These are phyloP conservation scores for Colossoma macropomum DNA, from an alignment of 2,113 vertebrate species.

Conservation along the genomic window DNA sequence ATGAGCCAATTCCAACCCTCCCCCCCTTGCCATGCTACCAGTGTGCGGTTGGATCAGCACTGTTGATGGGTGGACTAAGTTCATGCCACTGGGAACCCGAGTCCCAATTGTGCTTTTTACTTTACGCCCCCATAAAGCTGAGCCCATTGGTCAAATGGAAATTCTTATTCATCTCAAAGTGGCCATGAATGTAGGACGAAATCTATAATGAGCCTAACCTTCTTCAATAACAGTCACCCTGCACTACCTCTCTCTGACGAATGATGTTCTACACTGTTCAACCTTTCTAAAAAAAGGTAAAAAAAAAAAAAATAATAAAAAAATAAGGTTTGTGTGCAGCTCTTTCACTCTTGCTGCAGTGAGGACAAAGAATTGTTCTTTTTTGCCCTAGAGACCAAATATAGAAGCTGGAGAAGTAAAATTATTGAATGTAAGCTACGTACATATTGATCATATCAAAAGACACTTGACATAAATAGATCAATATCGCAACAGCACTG, in stretches of 20 bases:
- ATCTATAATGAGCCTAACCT: slow-evolving; percentile 48
- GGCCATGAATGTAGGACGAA: slow-evolving; percentile 43
- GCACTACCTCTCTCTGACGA: slow-evolving; percentile 38
- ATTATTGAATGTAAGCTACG: slow-evolving; percentile 4
- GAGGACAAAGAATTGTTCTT: slow-evolving; percentile 39
- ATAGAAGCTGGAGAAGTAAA: slow-evolving; percentile 6
- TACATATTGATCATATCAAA: slow-evolving; percentile 35
- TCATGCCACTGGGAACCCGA: slow-evolving; percentile 48
- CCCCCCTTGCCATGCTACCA: slow-evolving; percentile 24
- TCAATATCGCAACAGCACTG: too few species aligned
- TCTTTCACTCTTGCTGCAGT: slow-evolving; percentile 5
- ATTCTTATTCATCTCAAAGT: slow-evolving; percentile 47
- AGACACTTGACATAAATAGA: background rate
- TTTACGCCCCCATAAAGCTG: slow-evolving; percentile 48
- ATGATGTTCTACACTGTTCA: slow-evolving; percentile 49
- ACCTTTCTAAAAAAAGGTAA: slow-evolving; percentile 34
- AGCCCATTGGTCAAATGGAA: slow-evolving; percentile 39
- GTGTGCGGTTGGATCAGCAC: slow-evolving; percentile 47
- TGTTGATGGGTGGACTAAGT: slow-evolving; percentile 47
- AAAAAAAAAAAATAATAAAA: background rate
- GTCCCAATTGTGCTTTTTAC: slow-evolving; percentile 46
- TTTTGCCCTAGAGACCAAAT: slow-evolving; percentile 35
- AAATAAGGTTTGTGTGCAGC: slow-evolving; percentile 34
- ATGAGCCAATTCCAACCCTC: slow-evolving; percentile 51
- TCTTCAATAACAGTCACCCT: slow-evolving; percentile 45